Evolutionary conservation across 2,888 invertebrate species (phyloP).

Genomic region (Theretra japonica): DNA sequence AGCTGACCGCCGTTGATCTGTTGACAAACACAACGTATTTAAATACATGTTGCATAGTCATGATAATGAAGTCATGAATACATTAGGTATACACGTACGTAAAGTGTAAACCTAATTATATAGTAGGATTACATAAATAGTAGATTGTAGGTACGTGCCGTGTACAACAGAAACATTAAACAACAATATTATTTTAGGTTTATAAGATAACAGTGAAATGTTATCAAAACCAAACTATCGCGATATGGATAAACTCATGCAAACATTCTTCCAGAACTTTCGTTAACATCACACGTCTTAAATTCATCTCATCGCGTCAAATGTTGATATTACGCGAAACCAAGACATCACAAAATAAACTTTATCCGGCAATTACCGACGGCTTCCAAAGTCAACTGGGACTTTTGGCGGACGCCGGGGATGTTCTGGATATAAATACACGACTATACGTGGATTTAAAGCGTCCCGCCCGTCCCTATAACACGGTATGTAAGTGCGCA

Average conservation of each 20-base stretch:
- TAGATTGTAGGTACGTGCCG: background rate
- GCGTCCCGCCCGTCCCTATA: constrained; percentile 11
- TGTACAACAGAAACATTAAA: too few species aligned
- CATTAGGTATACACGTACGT: background rate
- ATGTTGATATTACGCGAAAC: constrained; percentile 32
- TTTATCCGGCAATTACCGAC: constrained; percentile 29
- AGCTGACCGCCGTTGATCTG: constrained; percentile 97
- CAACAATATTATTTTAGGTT: background rate
- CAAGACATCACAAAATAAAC: constrained; percentile 8
- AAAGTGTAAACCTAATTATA: too few species aligned
- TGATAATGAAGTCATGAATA: background rate
- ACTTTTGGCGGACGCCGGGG: constrained; percentile 33
- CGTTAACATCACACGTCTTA: background rate
- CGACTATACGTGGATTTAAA: constrained; percentile 18
- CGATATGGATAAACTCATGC: constrained; percentile 44
- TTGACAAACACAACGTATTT: background rate
- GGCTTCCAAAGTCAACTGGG: constrained; percentile 35
- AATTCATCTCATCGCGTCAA: constrained; percentile 34
- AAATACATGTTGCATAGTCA: background rate
- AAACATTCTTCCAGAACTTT: background rate
- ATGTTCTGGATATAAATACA: constrained; percentile 25
- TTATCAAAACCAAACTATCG: background rate
- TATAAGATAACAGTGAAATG: background rate
- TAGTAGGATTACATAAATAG: background rate
- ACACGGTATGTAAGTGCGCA: constrained; percentile 11